Conservation (phyloP, 2,888 invertebrate species). For the Tetragonisca angustula region DNA sequence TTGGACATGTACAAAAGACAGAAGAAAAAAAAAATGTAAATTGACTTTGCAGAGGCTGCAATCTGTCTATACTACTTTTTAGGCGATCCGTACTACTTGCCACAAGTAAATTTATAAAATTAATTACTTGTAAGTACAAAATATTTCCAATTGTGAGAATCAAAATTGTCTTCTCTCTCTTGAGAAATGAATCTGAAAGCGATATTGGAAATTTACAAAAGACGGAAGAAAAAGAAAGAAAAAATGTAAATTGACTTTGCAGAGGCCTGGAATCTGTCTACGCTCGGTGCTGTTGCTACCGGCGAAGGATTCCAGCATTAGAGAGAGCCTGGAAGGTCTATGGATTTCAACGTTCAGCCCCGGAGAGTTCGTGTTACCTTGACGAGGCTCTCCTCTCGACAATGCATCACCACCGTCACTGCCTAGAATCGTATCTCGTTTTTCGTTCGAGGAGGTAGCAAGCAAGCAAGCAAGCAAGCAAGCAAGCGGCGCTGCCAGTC, state of each 20-base stretch:
- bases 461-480: no score
- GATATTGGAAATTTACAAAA: background rate
- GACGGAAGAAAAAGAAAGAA: background rate
- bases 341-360: constrained; percentile 44
- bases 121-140: no score
- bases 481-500: constrained; percentile 16
- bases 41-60: background rate
- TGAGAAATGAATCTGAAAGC: background rate
- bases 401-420: constrained; percentile 56
- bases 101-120: no score
- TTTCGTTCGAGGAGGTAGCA: constrained; percentile 34
- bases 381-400: constrained; percentile 55
- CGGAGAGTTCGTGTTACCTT: constrained; percentile 48
- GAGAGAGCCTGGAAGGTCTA: constrained; percentile 24
- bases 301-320: constrained; percentile 25
- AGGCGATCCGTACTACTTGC: no score
- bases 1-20: background rate
- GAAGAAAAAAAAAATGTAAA: background rate
- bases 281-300: constrained; percentile 27
- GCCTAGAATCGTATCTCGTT: constrained; percentile 58
- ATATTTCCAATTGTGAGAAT: no score
- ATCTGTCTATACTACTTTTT: no score
- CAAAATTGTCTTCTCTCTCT: no score
- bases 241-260: background rate
- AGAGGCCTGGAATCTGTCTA: background rate